Evolutionary conservation across 2,888 invertebrate species (phyloP).

Genomic region (Onthophagus sagittarius): DNA sequence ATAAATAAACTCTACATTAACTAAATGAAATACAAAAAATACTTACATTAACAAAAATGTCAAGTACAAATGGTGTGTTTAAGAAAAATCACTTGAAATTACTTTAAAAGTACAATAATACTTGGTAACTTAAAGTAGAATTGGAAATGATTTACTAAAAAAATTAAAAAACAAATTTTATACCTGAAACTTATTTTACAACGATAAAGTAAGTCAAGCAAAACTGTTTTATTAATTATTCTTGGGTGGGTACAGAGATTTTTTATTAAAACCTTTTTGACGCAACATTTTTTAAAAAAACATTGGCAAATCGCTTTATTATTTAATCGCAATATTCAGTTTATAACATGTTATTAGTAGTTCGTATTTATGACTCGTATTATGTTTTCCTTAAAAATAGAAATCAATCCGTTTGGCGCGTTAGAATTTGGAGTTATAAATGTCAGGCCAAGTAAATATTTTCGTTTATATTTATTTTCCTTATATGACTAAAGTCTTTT

Average conservation of each 20-base stretch:
- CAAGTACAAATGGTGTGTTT: not conserved
- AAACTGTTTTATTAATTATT: not conserved
- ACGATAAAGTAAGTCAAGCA: not conserved
- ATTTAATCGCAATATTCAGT: not conserved
- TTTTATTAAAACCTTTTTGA: not conserved
- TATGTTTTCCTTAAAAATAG: not conserved
- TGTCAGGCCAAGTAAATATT: not conserved
- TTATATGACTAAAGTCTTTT: not conserved
- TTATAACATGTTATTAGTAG: not conserved
- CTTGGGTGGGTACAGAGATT: not conserved
- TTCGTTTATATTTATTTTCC: not conserved
- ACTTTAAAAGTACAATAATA: not conserved
- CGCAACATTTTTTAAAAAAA: not conserved
- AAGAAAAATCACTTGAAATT: not conserved
- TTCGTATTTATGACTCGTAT: not conserved
- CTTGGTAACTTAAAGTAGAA: not conserved
- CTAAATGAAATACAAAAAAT: not conserved
- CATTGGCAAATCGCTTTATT: not conserved
- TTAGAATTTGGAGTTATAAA: not conserved
- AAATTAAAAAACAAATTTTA: not conserved
- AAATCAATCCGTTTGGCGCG: not conserved
- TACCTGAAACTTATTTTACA: not conserved
- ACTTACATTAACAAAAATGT: not conserved
- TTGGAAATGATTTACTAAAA: not conserved
- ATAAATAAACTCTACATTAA: not conserved